phyloP scores from a whole-genome alignment of 2,888 invertebrate species.

The Orchesellides sinensis region DNA sequence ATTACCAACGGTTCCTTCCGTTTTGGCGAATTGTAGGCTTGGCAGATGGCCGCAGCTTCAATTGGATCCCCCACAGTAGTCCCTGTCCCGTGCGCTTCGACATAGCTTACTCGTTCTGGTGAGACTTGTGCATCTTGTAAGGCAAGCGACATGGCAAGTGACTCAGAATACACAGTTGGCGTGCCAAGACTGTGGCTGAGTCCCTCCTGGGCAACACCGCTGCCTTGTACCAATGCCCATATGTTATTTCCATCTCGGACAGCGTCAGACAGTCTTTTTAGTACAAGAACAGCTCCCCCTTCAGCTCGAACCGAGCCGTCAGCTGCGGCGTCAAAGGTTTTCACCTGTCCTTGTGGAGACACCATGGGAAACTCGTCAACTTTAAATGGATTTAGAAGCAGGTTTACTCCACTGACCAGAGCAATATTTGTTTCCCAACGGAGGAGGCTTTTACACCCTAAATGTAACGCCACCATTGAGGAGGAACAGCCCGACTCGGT shows the following conservation, averaged over 20 bases:
- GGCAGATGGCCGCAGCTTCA: constrained; percentile 33
- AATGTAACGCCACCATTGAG: constrained; percentile 32
- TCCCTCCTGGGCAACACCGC: constrained; percentile 43
- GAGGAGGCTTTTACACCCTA: constrained; percentile 25
- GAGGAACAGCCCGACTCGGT: constrained; percentile 53
- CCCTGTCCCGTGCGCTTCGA: constrained; percentile 33
- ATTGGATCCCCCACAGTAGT: constrained; percentile 77
- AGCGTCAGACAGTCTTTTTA: constrained; percentile 43
- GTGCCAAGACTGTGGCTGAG: constrained; percentile 29
- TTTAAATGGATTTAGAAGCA: constrained; percentile 41
- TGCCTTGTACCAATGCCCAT: constrained; percentile 41
- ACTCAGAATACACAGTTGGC: constrained; percentile 21
- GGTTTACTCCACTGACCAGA: constrained; percentile 57
- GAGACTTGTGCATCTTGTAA: constrained; percentile 13
- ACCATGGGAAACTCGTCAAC: not conserved
- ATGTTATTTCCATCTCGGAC: constrained; percentile 31
- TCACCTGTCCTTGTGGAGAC: constrained; percentile 70
- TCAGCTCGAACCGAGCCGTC: constrained; percentile 58
- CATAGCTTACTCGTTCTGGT: constrained; percentile 8
- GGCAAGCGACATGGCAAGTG: constrained; percentile 30
- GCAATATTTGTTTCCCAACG: constrained; percentile 21
- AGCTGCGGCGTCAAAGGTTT: constrained; percentile 58
- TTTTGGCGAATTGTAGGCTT: constrained; percentile 20
- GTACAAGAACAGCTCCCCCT: constrained; percentile 24
- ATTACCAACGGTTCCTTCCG: constrained; percentile 16